Evolutionary conservation across 2,888 invertebrate species (phyloP), one percentile per base, ranked within the genome.

Genomic region (Pyrochroa serraticornis): DNA sequence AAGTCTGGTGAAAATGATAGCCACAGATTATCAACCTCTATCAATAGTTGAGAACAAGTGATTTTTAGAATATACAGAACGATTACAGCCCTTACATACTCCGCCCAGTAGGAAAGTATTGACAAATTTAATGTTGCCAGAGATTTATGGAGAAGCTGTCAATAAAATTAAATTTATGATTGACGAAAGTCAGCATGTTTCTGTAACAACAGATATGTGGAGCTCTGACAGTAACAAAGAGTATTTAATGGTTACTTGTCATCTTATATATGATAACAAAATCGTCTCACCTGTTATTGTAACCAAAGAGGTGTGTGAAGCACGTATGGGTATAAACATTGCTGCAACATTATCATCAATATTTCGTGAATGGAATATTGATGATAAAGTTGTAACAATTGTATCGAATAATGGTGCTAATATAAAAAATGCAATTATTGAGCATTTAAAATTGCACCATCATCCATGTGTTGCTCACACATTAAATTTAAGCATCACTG

Each of bases 171-270:
- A 66, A 58, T 6, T 9, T 43, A 54, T 66, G 36, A 43, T 69
- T 30, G 56, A 47, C 39, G 10, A 52, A 31, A 45, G 66, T 6
- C 30, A 64, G 35, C 3, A 60, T 55, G 44, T 68, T 34, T 54
- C 66, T 22, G 48, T 70, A 14, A 72, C 71, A 6, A 71, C 71
- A 30, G 69, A 72, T 44, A 68, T 71, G 5, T 71, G 70, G 71
- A 65, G 65, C 8, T 73, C 69, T 0, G 68, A 70, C 41, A 63
- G 58, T 45, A 66, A 63, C 31, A 64, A 39, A 42, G 35, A 64
- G 0, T 73, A 67, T 51, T 44, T 69, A 5, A 68, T 67, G 7
- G 63, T 68, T n/a, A 71, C 70, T 1, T 30, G 54, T 13, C 69
- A 72, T 60, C 71, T 71, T 60, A 68, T 69, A 38, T 53, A 47